phyloP scores from a whole-genome alignment of 2,797 vertebrate species.

The Mionectes olivaceus region DNA sequence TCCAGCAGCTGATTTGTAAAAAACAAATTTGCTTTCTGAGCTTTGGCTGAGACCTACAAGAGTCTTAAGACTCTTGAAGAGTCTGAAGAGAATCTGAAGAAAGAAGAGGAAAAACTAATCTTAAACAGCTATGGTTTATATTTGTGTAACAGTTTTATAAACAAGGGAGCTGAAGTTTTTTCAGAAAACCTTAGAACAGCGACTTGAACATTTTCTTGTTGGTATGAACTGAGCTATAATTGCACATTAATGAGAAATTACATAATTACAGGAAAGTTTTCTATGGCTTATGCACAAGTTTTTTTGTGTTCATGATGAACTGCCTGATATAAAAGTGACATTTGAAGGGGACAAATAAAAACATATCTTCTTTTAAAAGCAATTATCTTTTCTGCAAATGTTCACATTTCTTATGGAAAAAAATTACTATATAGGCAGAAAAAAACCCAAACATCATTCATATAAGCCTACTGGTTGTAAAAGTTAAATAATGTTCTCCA shows the following conservation, averaged over 20 bases:
- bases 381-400: not conserved
- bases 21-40: not conserved
- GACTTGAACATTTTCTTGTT: not conserved
- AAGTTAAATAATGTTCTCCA: not conserved
- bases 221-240: not conserved
- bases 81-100: not conserved
- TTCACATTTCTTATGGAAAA: not conserved
- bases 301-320: not conserved
- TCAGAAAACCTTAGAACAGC: not conserved
- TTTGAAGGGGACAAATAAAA: not conserved
- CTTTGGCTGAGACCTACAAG: not conserved
- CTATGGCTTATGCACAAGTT: not conserved
- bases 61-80: not conserved
- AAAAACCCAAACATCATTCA: accelerated
- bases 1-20: not conserved
- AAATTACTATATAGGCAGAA: not conserved
- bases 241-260: not conserved
- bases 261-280: not conserved
- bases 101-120: not conserved
- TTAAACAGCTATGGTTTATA: not conserved
- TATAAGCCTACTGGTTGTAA: not conserved
- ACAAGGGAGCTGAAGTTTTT: not conserved
- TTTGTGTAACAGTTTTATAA: not conserved
- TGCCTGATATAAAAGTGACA: not conserved
- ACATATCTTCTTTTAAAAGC: not conserved